Evolutionary conservation across 1,140 invertebrate species (phyloP).

Genomic region (Drosophila virilis): DNA sequence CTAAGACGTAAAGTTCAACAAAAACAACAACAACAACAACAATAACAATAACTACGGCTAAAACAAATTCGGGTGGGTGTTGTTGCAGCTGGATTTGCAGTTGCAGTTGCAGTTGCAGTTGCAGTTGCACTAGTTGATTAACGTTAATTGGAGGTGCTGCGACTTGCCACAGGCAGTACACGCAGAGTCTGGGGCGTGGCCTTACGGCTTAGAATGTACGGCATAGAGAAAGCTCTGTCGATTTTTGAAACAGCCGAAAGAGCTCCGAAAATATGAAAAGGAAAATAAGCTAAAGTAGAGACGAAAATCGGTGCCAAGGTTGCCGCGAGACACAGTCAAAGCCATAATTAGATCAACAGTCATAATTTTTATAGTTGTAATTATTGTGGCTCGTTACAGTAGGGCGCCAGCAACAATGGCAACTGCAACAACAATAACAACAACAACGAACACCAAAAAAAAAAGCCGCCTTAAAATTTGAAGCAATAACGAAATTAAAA

Average conservation of each 20-base stretch:
- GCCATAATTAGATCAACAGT: conserved; percentile 79
- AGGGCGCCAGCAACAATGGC: conserved; percentile 44
- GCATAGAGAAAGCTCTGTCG: conserved; percentile 16
- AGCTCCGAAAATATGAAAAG: not conserved
- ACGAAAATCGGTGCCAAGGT: conserved; percentile 70
- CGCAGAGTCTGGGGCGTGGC: conserved; percentile 11
- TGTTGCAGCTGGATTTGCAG: not conserved
- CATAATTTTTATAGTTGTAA: conserved; percentile 74
- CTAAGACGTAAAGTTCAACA: conserved; percentile 29
- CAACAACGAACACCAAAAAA: conserved; percentile 15
- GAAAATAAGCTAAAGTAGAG: conserved; percentile 10
- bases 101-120: conserved; percentile 15
- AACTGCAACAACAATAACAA: conserved; percentile 30
- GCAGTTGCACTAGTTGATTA: conserved; percentile 27
- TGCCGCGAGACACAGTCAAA: conserved; percentile 62
- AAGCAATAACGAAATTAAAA: conserved; percentile 38
- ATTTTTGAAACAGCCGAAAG: not conserved
- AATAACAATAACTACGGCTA: not conserved
- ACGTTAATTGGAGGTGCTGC: conserved; percentile 31
- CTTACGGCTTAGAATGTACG: conserved; percentile 15
- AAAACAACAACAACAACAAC: conserved; percentile 1
- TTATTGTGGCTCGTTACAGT: conserved; percentile 45
- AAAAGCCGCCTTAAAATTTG: conserved; percentile 48
- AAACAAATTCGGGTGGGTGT: conserved; percentile 17
- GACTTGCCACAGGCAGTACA: conserved; percentile 11